A percentile compares a stretch with the other conserved stretches of the same genome.
phyloP scores from a whole-genome alignment of 2,888 invertebrate genomes.

The Galeruca laticollis region DNA sequence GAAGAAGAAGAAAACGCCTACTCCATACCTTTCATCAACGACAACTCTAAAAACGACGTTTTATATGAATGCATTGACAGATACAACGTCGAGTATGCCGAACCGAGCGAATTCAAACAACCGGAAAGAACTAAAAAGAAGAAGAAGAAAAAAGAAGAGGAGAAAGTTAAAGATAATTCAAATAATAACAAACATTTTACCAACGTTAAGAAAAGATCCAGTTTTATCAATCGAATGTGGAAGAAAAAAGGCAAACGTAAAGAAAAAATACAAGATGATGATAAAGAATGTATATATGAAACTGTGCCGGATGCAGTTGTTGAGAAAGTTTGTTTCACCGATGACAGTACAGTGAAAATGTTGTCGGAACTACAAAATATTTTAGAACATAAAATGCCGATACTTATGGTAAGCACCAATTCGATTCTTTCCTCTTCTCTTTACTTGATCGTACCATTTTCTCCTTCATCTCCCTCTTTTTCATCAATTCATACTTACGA shows the following conservation, averaged over 20 bases:
- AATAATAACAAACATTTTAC: slow-evolving; percentile 33
- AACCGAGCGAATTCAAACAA: slow-evolving; percentile 30
- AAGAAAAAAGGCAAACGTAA: slow-evolving; percentile 50
- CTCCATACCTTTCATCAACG: slow-evolving; percentile 31
- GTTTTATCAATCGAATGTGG: slow-evolving; percentile 57
- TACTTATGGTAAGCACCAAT: slow-evolving; percentile 55
- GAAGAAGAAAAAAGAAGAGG: slow-evolving; percentile 33
- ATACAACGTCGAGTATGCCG: slow-evolving; percentile 31
- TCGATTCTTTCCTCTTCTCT: too few species aligned
- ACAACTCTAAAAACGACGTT: slow-evolving; percentile 40
- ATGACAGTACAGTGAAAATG: slow-evolving; percentile 49
- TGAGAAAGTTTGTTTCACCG: slow-evolving; percentile 37
- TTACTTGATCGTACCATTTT: too few species aligned
- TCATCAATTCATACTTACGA: too few species aligned
- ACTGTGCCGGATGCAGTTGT: slow-evolving; percentile 47
- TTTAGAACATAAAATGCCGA: slow-evolving; percentile 54
- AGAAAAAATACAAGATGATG: slow-evolving; percentile 28
- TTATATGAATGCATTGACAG: slow-evolving; percentile 35
- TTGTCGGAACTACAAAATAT: slow-evolving; percentile 58
- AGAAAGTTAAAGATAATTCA: slow-evolving; percentile 26
- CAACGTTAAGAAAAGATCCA: slow-evolving; percentile 51
- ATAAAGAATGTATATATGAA: slow-evolving; percentile 53
- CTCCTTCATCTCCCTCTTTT: neutral
- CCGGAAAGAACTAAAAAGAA: slow-evolving; percentile 21
- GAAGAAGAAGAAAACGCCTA: slow-evolving; percentile 43